Evolutionary conservation across 2,888 invertebrate genomes (phyloP), one percentile per base, ranked within the genome.

Genomic region (Spicauda simplicius): DNA sequence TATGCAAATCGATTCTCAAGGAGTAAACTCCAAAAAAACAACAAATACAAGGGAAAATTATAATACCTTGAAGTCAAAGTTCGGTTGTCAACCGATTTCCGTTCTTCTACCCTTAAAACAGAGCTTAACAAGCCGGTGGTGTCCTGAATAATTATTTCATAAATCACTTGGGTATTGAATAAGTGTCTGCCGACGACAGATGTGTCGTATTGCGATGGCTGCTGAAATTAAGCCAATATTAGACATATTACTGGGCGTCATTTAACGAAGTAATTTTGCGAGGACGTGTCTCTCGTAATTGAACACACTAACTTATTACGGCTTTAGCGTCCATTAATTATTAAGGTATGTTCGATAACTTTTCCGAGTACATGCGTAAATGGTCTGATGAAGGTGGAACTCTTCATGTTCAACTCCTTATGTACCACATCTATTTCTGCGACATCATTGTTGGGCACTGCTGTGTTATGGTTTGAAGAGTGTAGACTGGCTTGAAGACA

Each of bases 141-240:
- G 64, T 71, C 66, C 66, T 18, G 70, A 71, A 71, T 74, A 74
- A 76, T 76, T 74, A 71, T 70, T 69, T 71, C 71, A 74, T 76
- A 73, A 76, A 73, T 76, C 73, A 76, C 70, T 52, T 54, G 60
- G 71, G 73, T 69, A 74, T 75, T 76, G 75, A 76, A 76, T 73
- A 73, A 76, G 73, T 76, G 72, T 73, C 73, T 74, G 74, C 45
- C 62, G 73, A 60, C 74, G 73, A 74, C 76, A 76, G 76, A 73
- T 76, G 74, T 70, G 72, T 73, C 73, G 68, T 70, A 74, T 71
- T 70, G 71, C 70, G 70, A 65, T 64, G 59, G 60, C 71, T 73
- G 67, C 66, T 25, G 60, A 70, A 72, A 73, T 74, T 74, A 74
- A 65, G 61, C 69, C 69, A 71, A 70, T 71, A 68, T 69, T 69